Percentiles rank a stretch among this genome's conserved stretches.
Conservation (phyloP, 1,140 invertebrate species). For the Psix sp. region DNA sequence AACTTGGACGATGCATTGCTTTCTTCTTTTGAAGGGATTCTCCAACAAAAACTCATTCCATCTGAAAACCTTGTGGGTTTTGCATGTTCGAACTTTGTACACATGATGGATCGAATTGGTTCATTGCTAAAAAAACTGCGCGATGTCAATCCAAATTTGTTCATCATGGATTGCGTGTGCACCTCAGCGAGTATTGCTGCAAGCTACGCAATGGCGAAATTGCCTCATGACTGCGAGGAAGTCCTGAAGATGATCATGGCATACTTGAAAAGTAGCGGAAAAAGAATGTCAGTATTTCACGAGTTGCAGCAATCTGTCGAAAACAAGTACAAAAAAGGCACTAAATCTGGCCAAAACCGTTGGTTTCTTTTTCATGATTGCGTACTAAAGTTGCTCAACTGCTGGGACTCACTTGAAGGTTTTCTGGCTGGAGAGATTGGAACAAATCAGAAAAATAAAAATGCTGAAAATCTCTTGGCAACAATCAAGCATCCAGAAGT, state of each 20-base stretch:
- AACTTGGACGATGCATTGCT: constrained; percentile 7
- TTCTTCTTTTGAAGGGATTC: constrained; percentile 30
- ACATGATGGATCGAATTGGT: constrained; percentile 28
- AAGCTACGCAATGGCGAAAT: constrained; percentile 6
- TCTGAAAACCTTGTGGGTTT: constrained; percentile 37
- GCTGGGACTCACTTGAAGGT: constrained; percentile 28
- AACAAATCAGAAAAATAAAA: constrained; percentile 12
- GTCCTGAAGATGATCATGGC: constrained; percentile 15
- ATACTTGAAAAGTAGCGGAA: constrained; percentile 35
- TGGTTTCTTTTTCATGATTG: constrained; percentile 36
- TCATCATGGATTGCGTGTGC: constrained; percentile 36
- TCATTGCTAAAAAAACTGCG: constrained; percentile 17
- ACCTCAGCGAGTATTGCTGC: constrained; percentile 14
- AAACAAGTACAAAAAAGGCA: constrained; percentile 39
- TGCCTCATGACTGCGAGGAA: constrained; percentile 27
- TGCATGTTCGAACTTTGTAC: constrained; percentile 26
- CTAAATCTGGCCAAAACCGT: constrained; percentile 6
- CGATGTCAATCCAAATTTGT: constrained; percentile 24
- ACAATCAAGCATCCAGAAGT: constrained; percentile 9
- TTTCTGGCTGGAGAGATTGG: constrained; percentile 11
- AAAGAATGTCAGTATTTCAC: constrained; percentile 10
- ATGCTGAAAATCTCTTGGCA: neutral
- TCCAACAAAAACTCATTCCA: constrained; percentile 35
- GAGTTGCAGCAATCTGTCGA: constrained; percentile 35
- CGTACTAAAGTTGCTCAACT: constrained; percentile 15